These are phyloP conservation scores for Acrossocheilus wenchowensis DNA, from an alignment of 2,797 vertebrate genomes.

Conservation along the genomic window DNA sequence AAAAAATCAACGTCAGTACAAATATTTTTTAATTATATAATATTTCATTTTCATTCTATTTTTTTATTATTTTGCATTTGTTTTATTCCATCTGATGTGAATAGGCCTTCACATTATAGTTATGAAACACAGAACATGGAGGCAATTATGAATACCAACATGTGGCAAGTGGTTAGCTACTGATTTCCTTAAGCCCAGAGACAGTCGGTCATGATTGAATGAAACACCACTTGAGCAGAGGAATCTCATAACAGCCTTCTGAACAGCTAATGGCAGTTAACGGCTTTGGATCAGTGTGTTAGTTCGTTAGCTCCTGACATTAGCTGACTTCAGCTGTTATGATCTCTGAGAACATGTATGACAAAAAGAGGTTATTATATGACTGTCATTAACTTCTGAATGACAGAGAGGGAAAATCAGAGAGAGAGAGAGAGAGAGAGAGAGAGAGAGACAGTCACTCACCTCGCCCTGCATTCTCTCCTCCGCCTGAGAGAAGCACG, in stretches of 20 bases:
- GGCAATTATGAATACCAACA: background rate
- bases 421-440: constrained; percentile 44
- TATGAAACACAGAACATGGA: constrained; percentile 20
- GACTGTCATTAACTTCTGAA: background rate
- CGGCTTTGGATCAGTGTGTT: background rate
- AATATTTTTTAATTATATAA: too few species aligned
- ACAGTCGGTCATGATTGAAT: background rate
- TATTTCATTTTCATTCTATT: background rate
- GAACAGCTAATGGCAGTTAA: constrained; percentile 2
- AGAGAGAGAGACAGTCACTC: constrained; percentile 58
- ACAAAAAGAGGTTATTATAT: constrained; percentile 1
- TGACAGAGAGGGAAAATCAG: constrained; percentile 59
- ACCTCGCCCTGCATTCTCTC: constrained; percentile 90
- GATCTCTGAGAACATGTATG: background rate
- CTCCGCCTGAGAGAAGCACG: constrained; percentile 79
- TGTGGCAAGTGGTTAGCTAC: background rate
- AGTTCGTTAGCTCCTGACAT: background rate
- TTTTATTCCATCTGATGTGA: background rate
- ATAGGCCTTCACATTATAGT: background rate
- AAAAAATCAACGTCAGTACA: too few species aligned
- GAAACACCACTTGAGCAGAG: background rate
- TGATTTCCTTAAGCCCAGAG: background rate
- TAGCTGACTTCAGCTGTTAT: background rate
- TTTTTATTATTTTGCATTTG: background rate
- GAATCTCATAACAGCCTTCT: background rate